Conservation (phyloP, 2,797 vertebrate species). For the Phataginus tricuspis region DNA sequence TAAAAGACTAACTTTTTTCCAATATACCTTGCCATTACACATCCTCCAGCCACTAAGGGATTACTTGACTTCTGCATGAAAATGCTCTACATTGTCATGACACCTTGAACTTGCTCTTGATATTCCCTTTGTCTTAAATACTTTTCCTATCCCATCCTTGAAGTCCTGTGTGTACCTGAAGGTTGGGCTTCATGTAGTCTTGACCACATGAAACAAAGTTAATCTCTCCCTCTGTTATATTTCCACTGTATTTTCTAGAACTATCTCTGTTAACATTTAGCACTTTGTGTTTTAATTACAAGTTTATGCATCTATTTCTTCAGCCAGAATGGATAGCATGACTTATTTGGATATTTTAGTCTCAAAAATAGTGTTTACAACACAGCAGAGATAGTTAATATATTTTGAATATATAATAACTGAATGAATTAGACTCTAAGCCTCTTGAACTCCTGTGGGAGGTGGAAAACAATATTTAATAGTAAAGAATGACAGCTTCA, state of each 20-base stretch:
- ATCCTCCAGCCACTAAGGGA: background rate
- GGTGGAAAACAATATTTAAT: background rate
- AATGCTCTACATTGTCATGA: background rate
- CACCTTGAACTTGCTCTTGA: background rate
- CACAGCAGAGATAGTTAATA: background rate
- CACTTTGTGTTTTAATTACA: background rate
- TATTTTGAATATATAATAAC: background rate
- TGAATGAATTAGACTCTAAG: background rate
- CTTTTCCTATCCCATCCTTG: background rate
- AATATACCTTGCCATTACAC: background rate
- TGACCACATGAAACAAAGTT: background rate
- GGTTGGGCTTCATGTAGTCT: background rate
- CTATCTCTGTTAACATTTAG: background rate
- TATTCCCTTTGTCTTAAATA: background rate
- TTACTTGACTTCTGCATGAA: background rate
- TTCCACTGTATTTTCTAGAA: background rate
- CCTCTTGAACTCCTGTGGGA: background rate
- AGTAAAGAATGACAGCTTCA: background rate
- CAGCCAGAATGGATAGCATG: background rate
- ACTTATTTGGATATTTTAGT: background rate
- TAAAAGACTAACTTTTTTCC: background rate
- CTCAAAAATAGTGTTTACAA: background rate
- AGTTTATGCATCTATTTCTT: background rate
- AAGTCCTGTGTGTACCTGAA: background rate
- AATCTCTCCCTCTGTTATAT: background rate